phyloP scores from a whole-genome alignment of 1,140 invertebrate genomes.

The Lasaia peninsularis region DNA sequence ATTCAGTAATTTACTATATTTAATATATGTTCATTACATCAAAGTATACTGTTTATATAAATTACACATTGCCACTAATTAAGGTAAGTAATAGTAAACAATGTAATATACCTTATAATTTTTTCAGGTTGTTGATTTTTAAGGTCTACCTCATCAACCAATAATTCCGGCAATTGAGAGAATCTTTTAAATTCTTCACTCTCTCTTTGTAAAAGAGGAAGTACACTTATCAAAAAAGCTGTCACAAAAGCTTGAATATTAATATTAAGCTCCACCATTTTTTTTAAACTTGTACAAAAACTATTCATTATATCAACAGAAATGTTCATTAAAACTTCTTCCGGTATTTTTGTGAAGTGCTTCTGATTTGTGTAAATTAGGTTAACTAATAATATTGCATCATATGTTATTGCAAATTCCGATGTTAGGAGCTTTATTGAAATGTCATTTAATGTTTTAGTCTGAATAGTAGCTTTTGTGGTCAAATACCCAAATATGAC shows the following conservation, averaged over 20 bases:
- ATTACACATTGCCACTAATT: no score
- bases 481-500: constrained; percentile 85
- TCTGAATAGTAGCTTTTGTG: constrained; percentile 80
- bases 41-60: no score
- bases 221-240: constrained; percentile 69
- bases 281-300: constrained; percentile 74
- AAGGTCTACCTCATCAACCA: constrained; percentile 78
- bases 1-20: no score
- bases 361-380: constrained; percentile 80
- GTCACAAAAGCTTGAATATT: constrained; percentile 77
- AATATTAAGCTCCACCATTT: constrained; percentile 70
- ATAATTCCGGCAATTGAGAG: constrained; percentile 65
- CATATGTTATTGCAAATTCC: constrained; percentile 73
- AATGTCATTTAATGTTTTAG: constrained; percentile 79
- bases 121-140: constrained; percentile 66
- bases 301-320: constrained; percentile 62
- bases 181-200: constrained; percentile 59
- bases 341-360: constrained; percentile 72
- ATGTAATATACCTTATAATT: constrained; percentile 69
- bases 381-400: constrained; percentile 79
- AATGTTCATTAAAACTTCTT: constrained; percentile 73
- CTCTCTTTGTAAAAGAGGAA: constrained; percentile 52
- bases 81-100: no score
- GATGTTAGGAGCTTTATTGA: constrained; percentile 79
- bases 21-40: no score